These are phyloP conservation scores for Drosophila pseudoobscura DNA, from an alignment of 1,140 invertebrate genomes.

Conservation along the genomic window DNA sequence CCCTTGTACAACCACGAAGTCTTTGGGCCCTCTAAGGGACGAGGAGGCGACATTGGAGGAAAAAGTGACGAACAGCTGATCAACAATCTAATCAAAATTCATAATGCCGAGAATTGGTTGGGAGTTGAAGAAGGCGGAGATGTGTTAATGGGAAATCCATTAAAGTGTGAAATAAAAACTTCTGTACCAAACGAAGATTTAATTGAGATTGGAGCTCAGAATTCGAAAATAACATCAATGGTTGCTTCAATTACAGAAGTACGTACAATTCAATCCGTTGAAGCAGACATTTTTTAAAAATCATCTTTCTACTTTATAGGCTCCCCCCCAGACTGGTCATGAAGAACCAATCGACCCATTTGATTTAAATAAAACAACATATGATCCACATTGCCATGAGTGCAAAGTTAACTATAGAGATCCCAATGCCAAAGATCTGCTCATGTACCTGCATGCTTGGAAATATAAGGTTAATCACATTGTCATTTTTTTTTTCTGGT, in stretches of 20 bases:
- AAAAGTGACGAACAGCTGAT: conserved; percentile 96
- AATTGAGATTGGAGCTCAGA: background rate
- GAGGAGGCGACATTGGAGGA: conserved; percentile 93
- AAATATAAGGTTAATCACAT: conserved; percentile 89
- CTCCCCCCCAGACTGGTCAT: conserved; percentile 92
- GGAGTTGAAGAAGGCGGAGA: conserved; percentile 95
- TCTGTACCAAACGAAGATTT: conserved; percentile 11
- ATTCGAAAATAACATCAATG: background rate
- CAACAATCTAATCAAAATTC: conserved; percentile 93
- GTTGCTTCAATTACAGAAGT: background rate
- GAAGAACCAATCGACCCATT: conserved; percentile 88
- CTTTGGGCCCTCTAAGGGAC: conserved; percentile 96
- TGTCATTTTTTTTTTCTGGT: too few species aligned
- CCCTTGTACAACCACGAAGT: conserved; percentile 97
- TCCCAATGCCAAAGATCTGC: conserved; percentile 93
- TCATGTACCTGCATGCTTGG: conserved; percentile 98
- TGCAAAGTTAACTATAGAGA: conserved; percentile 96
- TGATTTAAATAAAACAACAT: conserved; percentile 89
- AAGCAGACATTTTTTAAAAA: too few species aligned
- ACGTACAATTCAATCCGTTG: background rate
- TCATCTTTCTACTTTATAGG: conserved; percentile 60
- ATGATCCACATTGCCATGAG: conserved; percentile 95
- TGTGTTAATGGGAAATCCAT: conserved; percentile 86
- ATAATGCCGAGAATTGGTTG: conserved; percentile 96
- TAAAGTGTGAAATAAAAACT: conserved; percentile 83